These are phyloP conservation scores for Drosophila repleta DNA, from an alignment of 1,140 invertebrate species.

Conservation along the genomic window DNA sequence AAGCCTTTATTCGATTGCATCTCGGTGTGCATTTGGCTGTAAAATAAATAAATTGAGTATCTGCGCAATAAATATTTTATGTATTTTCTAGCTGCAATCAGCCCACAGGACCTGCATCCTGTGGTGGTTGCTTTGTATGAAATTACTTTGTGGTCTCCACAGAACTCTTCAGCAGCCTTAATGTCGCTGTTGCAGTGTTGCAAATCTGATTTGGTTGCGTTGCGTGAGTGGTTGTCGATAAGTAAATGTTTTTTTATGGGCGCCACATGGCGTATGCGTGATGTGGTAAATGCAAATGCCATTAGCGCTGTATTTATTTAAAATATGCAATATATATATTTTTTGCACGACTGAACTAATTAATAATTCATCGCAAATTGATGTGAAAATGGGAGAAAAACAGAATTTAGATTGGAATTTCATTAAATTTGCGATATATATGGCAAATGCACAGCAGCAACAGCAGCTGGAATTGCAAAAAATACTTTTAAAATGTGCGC, in stretches of 20 bases:
- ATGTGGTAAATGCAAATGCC: conserved; percentile 57
- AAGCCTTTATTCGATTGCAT: not conserved
- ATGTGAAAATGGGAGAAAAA: conserved; percentile 50
- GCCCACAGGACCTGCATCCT: not conserved
- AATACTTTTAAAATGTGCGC: conserved; percentile 32
- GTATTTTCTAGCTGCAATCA: conserved; percentile 1
- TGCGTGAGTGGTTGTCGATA: not conserved
- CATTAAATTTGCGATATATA: conserved; percentile 64
- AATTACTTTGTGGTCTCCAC: conserved; percentile 14
- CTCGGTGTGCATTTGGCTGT: not conserved
- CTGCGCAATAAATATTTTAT: not conserved
- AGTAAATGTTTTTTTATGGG: not conserved
- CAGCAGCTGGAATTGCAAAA: conserved; percentile 12
- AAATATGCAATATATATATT: conserved; percentile 34
- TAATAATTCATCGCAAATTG: conserved; percentile 71
- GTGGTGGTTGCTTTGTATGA: not conserved
- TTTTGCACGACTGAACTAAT: conserved; percentile 41
- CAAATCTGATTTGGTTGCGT: conserved; percentile 7
- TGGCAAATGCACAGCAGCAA: conserved; percentile 39
- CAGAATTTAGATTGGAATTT: conserved; percentile 59
- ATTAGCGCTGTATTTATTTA: conserved; percentile 56
- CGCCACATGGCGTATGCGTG: conserved; percentile 53
- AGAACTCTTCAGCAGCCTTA: too few relatives aligned
- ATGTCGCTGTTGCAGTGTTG: conserved; percentile 1
- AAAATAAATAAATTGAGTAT: conserved; percentile 1